Evolutionary conservation across 2,888 invertebrate species (phyloP), one percentile per base, ranked within the genome.

Genomic region (Trichogramma dendrolimi): DNA sequence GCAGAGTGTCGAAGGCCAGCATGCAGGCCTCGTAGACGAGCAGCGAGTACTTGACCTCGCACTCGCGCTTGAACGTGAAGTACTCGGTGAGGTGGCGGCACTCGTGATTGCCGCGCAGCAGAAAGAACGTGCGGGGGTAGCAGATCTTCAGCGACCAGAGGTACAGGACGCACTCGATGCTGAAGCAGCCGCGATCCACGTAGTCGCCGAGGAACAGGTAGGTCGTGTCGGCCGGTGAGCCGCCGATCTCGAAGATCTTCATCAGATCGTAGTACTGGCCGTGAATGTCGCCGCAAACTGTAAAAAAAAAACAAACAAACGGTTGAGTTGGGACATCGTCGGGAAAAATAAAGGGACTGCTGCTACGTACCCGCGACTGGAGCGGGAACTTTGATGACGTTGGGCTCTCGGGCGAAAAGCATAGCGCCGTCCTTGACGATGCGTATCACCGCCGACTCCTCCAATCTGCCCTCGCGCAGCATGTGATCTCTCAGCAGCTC

Each of bases 1-100:
- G 63, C 52, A 66, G 58, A 44, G 61, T 63, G 57, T 66, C 66
- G 38, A 66, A 66, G 4, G 66, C 63, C 1, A 40, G 14, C 66
- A 66, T 63, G 11, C 63, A 63, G 1, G 56, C 59, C 4, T 63
- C n/a, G 52, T 66, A 66, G 4, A 66, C 40, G 7, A 4, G 5
- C 4, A 10, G 5, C 1, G 62, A 62, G 7, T 65, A 65, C 10
- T 65, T 65, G 5, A 60, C 42, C 1, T 6, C 0, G 27, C 65
- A 50, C 50, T 50, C 50, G 8, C 14, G 7, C 3, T 50, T 50
- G 14, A 50, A 50, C 7, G 50, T n/a, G 14, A 50, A 50, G 14
- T 50, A 50, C 14, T 50, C n/a, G n/a, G 50, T 50, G 8, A 50
- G n/a, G 3, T 50, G 50, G 7, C 50, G 50, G 14, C n/a, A 50